A percentile compares a stretch with the other conserved stretches of the same genome.
Conservation (phyloP, 2,797 vertebrate genomes). For the Betta splendens region DNA sequence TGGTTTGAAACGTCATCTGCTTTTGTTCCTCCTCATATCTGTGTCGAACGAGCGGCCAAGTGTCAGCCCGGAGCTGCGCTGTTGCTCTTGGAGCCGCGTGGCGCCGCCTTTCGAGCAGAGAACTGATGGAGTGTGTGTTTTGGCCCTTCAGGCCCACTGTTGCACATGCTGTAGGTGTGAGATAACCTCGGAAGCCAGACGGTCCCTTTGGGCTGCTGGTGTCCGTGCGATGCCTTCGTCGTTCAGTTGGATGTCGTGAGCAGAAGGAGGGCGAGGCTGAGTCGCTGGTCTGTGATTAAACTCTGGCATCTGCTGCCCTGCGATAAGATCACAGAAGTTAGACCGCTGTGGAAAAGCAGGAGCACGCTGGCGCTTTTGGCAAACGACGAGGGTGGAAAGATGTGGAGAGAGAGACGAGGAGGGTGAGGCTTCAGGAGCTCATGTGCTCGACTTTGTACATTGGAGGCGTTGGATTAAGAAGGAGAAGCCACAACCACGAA, state of each 20-base stretch:
- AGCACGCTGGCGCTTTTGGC: constrained; percentile 14
- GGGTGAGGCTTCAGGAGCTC: constrained; percentile 35
- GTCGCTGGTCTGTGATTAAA: constrained; percentile 32
- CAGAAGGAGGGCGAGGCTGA: constrained; percentile 22
- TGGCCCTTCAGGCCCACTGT: too few species aligned
- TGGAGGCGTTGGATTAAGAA: too few species aligned
- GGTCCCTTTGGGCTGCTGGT: constrained; percentile 40
- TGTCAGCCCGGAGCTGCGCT: constrained; percentile 19
- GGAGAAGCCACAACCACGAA: too few species aligned
- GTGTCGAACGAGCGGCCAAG: constrained; percentile 14
- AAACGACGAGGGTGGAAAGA: constrained; percentile 21
- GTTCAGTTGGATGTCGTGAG: too few species aligned
- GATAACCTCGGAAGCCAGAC: constrained; percentile 42
- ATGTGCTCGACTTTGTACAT: constrained; percentile 43
- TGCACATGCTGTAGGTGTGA: constrained; percentile 31
- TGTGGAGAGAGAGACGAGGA: constrained; percentile 17
- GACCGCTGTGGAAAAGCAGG: constrained; percentile 11
- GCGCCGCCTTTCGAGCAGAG: too few species aligned
- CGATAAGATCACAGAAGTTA: constrained; percentile 8
- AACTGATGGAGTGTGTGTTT: constrained; percentile 39
- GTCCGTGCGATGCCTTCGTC: constrained; percentile 42
- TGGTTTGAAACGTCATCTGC: not conserved
- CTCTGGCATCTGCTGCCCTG: constrained; percentile 44
- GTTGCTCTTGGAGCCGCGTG: constrained; percentile 54
- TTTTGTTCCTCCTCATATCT: constrained; percentile 12